These are phyloP conservation scores for Periophthalmus magnuspinnatus DNA, from an alignment of 2,797 vertebrate species.

Conservation along the genomic window DNA sequence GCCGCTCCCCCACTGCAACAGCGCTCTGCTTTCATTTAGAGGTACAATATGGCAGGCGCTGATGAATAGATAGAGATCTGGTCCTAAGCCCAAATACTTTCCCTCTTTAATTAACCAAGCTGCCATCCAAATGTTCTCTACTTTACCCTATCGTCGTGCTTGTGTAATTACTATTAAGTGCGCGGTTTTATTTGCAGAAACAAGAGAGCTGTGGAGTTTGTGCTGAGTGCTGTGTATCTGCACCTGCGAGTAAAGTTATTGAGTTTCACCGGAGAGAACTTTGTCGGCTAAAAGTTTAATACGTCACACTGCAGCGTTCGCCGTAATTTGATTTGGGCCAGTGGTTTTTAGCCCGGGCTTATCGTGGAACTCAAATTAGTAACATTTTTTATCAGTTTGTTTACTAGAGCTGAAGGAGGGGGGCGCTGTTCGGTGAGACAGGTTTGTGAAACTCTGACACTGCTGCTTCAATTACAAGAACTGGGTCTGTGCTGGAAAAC, in stretches of 20 bases:
- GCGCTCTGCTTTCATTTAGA: conserved; percentile 59
- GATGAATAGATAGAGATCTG: conserved; percentile 64
- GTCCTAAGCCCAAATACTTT: conserved; percentile 61
- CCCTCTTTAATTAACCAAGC: conserved; percentile 58
- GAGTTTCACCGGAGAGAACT: neutral
- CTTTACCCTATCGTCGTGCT: conserved; percentile 32
- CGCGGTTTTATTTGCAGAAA: conserved; percentile 27
- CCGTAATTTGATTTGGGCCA: conserved; percentile 6
- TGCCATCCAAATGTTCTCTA: conserved; percentile 41
- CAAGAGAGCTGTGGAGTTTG: neutral
- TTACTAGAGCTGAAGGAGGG: neutral
- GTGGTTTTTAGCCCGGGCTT: conserved; percentile 6
- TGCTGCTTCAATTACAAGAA: neutral
- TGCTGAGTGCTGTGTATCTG: neutral
- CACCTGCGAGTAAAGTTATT: conserved; percentile 7
- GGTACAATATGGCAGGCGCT: conserved; percentile 58
- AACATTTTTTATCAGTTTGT: conserved; percentile 7
- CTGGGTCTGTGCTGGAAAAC: neutral
- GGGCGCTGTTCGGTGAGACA: neutral
- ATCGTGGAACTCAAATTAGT: conserved; percentile 6
- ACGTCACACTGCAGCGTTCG: neutral
- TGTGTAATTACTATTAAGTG: conserved; percentile 39
- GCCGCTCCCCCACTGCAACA: conserved; percentile 46
- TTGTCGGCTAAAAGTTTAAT: conserved; percentile 2
- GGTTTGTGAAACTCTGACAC: neutral